Percentiles rank a stretch among this genome's conserved stretches.
Evolutionary conservation across 1,140 invertebrate species (phyloP).

Genomic region (Trichoplusia ni): DNA sequence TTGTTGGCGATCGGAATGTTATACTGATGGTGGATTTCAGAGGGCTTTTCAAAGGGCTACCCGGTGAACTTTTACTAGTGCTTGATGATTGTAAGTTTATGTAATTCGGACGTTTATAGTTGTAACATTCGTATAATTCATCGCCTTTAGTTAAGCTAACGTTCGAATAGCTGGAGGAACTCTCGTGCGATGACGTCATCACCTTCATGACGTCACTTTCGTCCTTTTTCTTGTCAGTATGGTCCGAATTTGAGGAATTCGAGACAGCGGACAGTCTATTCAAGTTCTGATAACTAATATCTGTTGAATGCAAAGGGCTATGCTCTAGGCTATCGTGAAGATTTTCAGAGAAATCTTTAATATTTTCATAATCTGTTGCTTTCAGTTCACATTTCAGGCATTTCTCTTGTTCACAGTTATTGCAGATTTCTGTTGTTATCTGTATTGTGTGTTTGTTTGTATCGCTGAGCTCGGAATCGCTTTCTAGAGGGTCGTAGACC

Average conservation of each 20-base stretch:
- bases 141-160: constrained; percentile 78
- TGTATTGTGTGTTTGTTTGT: constrained; percentile 68
- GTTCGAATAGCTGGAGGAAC: constrained; percentile 82
- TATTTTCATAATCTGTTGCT: constrained; percentile 65
- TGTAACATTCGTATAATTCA: constrained; percentile 77
- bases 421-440: constrained; percentile 59
- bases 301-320: constrained; percentile 63
- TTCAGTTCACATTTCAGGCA: constrained; percentile 74
- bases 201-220: constrained; percentile 57
- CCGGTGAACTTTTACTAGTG: constrained; percentile 72
- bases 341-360: constrained; percentile 49
- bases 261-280: constrained; percentile 75
- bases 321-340: constrained; percentile 59
- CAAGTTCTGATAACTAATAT: constrained; percentile 78
- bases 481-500: constrained; percentile 65
- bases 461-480: constrained; percentile 69
- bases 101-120: constrained; percentile 73
- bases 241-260: constrained; percentile 67
- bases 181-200: constrained; percentile 79
- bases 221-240: constrained; percentile 52
- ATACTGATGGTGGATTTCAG: constrained; percentile 86
- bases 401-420: constrained; percentile 64
- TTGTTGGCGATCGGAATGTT: constrained; percentile 84
- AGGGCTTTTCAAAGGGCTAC: constrained; percentile 78
- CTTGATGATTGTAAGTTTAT: constrained; percentile 75